These are phyloP conservation scores for Slavum lentiscoides DNA, from an alignment of 2,888 invertebrate species.

Conservation along the genomic window DNA sequence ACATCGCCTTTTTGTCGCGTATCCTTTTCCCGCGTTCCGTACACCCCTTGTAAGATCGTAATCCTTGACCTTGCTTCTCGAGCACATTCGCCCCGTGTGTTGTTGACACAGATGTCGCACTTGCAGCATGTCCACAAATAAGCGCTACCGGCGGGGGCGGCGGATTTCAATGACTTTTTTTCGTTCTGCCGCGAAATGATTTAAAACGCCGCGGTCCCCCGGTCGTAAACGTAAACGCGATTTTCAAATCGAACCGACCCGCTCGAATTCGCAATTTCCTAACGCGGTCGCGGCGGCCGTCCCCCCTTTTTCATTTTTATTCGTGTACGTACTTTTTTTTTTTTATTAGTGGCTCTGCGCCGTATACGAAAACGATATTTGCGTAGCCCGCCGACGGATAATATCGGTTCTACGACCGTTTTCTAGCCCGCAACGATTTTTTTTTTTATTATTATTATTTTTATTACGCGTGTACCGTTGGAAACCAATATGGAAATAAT, in stretches of 20 bases:
- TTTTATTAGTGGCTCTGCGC: background rate
- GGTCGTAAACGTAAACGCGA: constrained; percentile 43
- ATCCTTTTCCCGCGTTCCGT: background rate
- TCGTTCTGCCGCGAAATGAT: constrained; percentile 20
- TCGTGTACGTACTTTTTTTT: background rate
- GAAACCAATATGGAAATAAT: too few relatives aligned
- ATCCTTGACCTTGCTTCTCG: constrained; percentile 50
- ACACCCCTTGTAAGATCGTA: background rate
- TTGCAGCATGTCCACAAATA: background rate
- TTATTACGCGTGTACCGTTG: too few relatives aligned
- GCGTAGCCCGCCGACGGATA: background rate
- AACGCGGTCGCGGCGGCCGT: too few relatives aligned
- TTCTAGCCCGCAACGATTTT: too few relatives aligned
- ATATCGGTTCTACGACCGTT: background rate
- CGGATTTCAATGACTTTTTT: constrained; percentile 30
- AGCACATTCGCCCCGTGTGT: constrained; percentile 23
- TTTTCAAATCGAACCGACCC: constrained; percentile 30
- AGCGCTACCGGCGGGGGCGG: background rate
- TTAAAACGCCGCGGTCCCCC: constrained; percentile 21
- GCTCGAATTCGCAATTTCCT: background rate
- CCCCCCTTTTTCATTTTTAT: constrained; percentile 12
- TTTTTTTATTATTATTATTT: too few relatives aligned
- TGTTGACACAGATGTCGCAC: constrained; percentile 53
- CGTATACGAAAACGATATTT: constrained; percentile 17
- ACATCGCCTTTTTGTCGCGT: background rate